Conservation (phyloP, 2,797 vertebrate species). For the Lithobates sylvaticus region DNA sequence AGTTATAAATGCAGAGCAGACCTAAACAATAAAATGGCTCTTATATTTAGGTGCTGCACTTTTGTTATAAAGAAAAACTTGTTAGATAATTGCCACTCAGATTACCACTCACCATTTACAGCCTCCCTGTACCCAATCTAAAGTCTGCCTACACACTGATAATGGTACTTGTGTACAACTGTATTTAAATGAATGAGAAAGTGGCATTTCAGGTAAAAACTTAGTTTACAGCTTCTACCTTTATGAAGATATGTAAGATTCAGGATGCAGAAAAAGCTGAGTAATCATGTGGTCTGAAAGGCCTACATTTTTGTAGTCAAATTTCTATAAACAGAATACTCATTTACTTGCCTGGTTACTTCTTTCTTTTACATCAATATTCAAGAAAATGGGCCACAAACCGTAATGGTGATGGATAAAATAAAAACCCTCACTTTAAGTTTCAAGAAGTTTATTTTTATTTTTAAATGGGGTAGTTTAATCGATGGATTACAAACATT, state of each 20-base stretch:
- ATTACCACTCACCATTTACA: too few relatives aligned
- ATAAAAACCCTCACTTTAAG: background rate
- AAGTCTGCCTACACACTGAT: too few relatives aligned
- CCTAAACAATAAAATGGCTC: too few relatives aligned
- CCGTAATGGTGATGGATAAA: background rate
- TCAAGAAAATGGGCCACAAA: background rate
- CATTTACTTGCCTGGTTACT: too few relatives aligned
- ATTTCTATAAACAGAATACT: too few relatives aligned
- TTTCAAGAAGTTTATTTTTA: background rate
- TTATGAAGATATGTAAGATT: too few relatives aligned
- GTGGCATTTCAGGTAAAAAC: background rate
- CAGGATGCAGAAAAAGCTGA: background rate
- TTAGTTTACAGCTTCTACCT: background rate
- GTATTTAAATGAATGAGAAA: background rate
- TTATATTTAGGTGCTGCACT: too few relatives aligned
- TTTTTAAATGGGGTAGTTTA: constrained; percentile 37
- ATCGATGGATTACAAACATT: constrained; percentile 48
- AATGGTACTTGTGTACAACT: background rate
- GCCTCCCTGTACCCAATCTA: too few relatives aligned
- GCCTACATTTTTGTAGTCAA: too few relatives aligned
- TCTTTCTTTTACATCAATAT: background rate
- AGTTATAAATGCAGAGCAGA: too few relatives aligned
- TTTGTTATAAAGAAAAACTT: too few relatives aligned
- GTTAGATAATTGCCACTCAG: too few relatives aligned
- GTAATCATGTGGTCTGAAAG: background rate